These are phyloP conservation scores for Acipenser ruthenus DNA, from an alignment of 2,797 vertebrate genomes.

Conservation along the genomic window DNA sequence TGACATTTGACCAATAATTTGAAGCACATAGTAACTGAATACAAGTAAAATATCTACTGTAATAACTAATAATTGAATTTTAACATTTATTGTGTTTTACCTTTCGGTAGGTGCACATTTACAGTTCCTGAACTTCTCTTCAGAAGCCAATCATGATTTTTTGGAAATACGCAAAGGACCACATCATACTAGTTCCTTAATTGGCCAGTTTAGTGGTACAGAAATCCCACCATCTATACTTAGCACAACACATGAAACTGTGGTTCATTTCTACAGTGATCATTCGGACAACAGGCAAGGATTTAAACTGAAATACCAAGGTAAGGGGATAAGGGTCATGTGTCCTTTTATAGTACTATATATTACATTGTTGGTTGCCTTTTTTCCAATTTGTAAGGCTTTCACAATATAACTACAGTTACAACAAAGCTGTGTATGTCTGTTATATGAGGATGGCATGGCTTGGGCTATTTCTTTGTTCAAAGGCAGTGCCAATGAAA, in stretches of 20 bases:
- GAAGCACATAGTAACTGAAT: too few relatives aligned
- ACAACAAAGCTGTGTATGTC: too few relatives aligned
- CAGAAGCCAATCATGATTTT: conserved; percentile 96
- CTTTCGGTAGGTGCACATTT: conserved; percentile 74
- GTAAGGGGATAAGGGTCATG: conserved; percentile 43
- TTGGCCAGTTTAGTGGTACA: conserved; percentile 88
- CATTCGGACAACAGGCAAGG: conserved; percentile 92
- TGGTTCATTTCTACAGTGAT: conserved; percentile 94
- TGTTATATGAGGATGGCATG: too few relatives aligned
- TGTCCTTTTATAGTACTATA: too few relatives aligned
- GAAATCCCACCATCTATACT: conserved; percentile 77
- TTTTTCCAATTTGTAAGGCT: too few relatives aligned
- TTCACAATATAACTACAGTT: too few relatives aligned
- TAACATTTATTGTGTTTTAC: background rate
- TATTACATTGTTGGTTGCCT: too few relatives aligned
- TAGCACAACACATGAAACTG: conserved; percentile 88
- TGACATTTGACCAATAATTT: too few relatives aligned
- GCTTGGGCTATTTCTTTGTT: too few relatives aligned
- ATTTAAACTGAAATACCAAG: conserved; percentile 84
- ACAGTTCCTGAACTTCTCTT: conserved; percentile 92
- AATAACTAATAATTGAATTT: too few relatives aligned
- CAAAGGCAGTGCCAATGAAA: too few relatives aligned
- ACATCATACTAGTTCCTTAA: conserved; percentile 79
- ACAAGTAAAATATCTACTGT: too few relatives aligned
- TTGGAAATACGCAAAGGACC: conserved; percentile 90